A percentile compares a stretch with the other conserved stretches of the same genome.
phyloP scores from a whole-genome alignment of 2,888 invertebrate genomes.

The Dryobota labecula region DNA sequence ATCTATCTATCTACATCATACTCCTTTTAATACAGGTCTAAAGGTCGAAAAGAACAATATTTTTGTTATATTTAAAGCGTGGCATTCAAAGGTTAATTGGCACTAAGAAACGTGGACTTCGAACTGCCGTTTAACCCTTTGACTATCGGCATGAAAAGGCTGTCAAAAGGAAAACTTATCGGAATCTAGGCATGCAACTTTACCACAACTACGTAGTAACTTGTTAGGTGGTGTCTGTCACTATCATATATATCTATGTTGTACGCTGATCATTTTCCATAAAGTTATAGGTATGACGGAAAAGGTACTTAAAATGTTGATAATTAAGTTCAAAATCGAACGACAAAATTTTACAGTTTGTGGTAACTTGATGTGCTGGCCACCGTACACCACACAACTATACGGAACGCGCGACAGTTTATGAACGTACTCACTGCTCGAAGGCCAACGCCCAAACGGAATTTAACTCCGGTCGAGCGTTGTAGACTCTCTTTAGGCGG shows the following conservation, averaged over 20 bases:
- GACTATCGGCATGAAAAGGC: conserved; percentile 14
- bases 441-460: too few relatives aligned
- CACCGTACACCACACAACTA: too few relatives aligned
- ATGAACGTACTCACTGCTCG: too few relatives aligned
- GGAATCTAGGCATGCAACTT: background rate
- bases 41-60: conserved; percentile 12
- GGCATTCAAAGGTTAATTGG: conserved; percentile 52
- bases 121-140: conserved; percentile 21
- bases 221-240: background rate
- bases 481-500: too few relatives aligned
- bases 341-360: too few relatives aligned
- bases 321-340: too few relatives aligned
- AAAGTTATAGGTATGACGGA: background rate
- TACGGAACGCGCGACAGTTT: too few relatives aligned
- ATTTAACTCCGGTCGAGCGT: too few relatives aligned
- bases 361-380: too few relatives aligned
- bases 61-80: conserved; percentile 24
- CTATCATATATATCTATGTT: background rate
- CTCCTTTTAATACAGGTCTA: background rate
- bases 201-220: background rate
- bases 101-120: conserved; percentile 5
- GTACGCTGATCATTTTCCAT: background rate
- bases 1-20: background rate
- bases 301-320: too few relatives aligned
- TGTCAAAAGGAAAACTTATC: background rate